These are phyloP conservation scores for Delphinapterus leucas DNA, from an alignment of 2,113 vertebrate genomes.

Conservation along the genomic window DNA sequence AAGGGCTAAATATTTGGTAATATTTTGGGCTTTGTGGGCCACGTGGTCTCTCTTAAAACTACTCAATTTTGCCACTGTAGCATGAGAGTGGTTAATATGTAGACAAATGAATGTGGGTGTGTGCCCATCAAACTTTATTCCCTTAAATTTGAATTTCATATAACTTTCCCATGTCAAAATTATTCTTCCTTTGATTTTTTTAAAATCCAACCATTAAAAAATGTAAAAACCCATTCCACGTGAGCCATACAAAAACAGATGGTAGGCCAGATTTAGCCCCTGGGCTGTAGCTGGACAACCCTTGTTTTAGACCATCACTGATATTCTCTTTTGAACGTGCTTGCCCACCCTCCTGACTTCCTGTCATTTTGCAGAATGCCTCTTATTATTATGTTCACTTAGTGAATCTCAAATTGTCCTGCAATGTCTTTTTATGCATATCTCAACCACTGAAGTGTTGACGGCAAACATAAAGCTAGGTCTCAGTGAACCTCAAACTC, in stretches of 20 bases:
- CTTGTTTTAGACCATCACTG: not conserved
- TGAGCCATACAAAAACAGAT: not conserved
- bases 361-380: not conserved
- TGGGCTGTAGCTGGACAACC: not conserved
- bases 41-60: not conserved
- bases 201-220: not conserved
- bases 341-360: not conserved
- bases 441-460: not conserved
- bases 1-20: not conserved
- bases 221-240: not conserved
- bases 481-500: not conserved
- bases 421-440: not conserved
- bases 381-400: not conserved
- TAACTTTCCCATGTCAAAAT: conserved; percentile 4
- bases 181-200: not conserved
- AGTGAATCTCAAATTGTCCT: conserved; percentile 1
- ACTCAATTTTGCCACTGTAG: not conserved
- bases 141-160: not conserved
- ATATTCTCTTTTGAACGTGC: not conserved
- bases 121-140: not conserved
- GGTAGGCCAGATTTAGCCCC: not conserved
- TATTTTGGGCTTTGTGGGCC: not conserved
- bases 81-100: not conserved
- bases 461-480: not conserved
- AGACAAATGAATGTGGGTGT: not conserved